Percentiles rank a stretch among this genome's conserved stretches.
Conservation (phyloP, 2,888 invertebrate species). For the Brachyopa scutellaris region DNA sequence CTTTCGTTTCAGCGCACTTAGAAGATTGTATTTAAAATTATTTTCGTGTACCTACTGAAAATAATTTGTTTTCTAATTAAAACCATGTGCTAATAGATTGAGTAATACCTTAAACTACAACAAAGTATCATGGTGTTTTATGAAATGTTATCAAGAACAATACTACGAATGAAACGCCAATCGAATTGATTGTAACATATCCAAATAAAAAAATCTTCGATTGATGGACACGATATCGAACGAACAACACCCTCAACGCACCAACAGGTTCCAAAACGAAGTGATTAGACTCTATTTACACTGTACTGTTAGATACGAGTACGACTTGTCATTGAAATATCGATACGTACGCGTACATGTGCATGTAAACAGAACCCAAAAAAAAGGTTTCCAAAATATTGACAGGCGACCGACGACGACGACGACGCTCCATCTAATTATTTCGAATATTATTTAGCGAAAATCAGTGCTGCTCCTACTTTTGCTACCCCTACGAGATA, state of each 20-base stretch:
- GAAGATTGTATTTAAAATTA: no score
- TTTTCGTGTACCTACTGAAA: no score
- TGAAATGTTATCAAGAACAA: background rate
- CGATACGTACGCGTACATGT: no score
- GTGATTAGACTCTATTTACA: slow-evolving; percentile 38
- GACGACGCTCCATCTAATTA: slow-evolving; percentile 17
- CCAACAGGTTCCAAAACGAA: slow-evolving; percentile 30
- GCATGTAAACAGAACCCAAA: slow-evolving; percentile 1
- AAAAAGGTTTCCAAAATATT: background rate
- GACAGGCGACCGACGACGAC: no score
- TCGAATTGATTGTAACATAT: slow-evolving; percentile 9
- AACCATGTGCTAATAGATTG: no score
- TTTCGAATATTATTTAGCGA: slow-evolving; percentile 37
- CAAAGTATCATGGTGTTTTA: no score
- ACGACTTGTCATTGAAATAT: slow-evolving; percentile 22
- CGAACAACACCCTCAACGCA: slow-evolving; percentile 29
- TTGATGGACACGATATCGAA: slow-evolving; percentile 37
- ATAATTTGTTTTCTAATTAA: no score
- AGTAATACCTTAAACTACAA: no score
- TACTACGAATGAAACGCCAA: slow-evolving; percentile 10
- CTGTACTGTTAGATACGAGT: background rate
- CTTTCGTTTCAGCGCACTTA: no score
- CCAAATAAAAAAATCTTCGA: slow-evolving; percentile 14
- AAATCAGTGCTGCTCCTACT: slow-evolving; percentile 50
- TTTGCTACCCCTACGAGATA: slow-evolving; percentile 41